Evolutionary conservation across 2,888 invertebrate species (phyloP), one percentile per base, ranked within the genome.

Genomic region (Drosophila leonis): DNA sequence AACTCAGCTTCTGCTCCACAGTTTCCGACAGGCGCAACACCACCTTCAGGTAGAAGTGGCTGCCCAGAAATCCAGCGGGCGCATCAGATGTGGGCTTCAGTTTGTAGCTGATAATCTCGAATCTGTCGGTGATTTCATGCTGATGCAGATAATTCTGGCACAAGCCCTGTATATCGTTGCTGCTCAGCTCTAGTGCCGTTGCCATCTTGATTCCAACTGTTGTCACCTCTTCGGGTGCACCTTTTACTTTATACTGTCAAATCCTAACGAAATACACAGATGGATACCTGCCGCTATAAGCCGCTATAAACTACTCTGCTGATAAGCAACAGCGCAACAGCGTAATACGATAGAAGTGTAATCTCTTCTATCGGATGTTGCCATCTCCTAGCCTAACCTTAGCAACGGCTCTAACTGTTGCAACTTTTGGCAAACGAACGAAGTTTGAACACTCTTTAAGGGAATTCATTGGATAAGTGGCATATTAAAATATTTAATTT

Each of bases 21-120:
- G 31, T 27, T n/a, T 75, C 75, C 24, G 74, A 72, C 0, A 77
- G 37, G 2, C 72, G 78, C 4, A 93, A 44, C 4, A 77, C 56
- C 4, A 92, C 87, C 12, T 81, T 81, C 0, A 93, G 77, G 67
- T 83, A 85, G 35, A 90, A 90, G 65, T 93, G 93, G 15, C 83
- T 85, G 3, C 92, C 92, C 15, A 93, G 66, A 51, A 90, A 93
- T 52, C 93, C 93, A 0, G 83, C 71, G 1, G 92, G 91, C 4
- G 83, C 80, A 48, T 91, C 92, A 4, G 88, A 90, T 1, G 86
- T 82, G 7, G 83, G 77, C 6, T 80, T 82, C 0, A 91, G 62
- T 1, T 85, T 66, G 49, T 90, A 92, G 52, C 80, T 83, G 1
- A 91, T 54, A 0, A 92, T 75, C 33, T 90, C 72, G 10, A 89